phyloP scores from a whole-genome alignment of 1,140 invertebrate genomes.

The Diprion similis region DNA sequence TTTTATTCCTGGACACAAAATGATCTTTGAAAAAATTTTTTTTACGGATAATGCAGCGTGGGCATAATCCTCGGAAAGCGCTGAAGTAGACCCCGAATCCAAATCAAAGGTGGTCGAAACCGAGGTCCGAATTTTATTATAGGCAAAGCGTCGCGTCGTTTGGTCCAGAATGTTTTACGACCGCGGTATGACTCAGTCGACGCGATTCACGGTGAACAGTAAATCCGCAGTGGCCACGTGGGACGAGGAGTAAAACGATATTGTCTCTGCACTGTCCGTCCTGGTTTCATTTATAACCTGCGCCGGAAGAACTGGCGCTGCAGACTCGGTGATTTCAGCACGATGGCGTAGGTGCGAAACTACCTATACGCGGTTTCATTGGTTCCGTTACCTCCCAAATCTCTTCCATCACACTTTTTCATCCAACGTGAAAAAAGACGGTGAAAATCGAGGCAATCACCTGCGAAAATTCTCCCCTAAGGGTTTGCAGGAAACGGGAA shows the following conservation, averaged over 20 bases:
- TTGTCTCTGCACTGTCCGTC: neutral
- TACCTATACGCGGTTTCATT: neutral
- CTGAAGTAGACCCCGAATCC: no score
- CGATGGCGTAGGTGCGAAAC: neutral
- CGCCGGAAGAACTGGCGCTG: neutral
- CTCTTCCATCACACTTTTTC: neutral
- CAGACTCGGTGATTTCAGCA: neutral
- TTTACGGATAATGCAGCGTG: no score
- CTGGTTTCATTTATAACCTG: neutral
- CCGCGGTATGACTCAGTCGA: neutral
- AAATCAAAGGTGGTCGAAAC: no score
- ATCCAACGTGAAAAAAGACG: neutral
- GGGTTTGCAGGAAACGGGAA: neutral
- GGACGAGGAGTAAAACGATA: neutral
- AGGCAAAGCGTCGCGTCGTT: neutral
- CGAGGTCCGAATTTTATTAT: neutral
- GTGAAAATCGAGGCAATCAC: neutral
- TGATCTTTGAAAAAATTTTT: no score
- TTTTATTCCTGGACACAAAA: no score
- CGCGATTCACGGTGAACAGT: neutral
- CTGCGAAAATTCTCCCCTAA: no score
- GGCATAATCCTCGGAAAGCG: no score
- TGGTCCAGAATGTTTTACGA: neutral
- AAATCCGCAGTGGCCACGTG: neutral
- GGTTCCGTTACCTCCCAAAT: neutral